These are phyloP conservation scores for Oncopeltus fasciatus DNA, from an alignment of 1,140 invertebrate species.

Conservation along the genomic window DNA sequence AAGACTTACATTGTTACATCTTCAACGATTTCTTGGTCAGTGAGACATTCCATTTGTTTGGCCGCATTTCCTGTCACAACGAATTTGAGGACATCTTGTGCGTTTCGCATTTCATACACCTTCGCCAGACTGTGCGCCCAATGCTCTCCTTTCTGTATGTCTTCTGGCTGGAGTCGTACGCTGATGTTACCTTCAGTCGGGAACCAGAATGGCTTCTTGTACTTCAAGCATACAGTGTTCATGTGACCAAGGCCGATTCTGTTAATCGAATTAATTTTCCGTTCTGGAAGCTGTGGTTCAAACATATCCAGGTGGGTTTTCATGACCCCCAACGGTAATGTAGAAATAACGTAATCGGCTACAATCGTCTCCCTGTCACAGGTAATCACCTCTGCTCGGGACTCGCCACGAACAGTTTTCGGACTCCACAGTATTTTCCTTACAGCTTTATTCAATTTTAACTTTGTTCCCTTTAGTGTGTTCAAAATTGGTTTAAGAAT, in stretches of 20 bases:
- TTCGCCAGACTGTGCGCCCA: slow-evolving; percentile 53
- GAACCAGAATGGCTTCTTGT: slow-evolving; percentile 59
- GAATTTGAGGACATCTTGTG: slow-evolving; percentile 27
- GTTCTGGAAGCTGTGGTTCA: slow-evolving; percentile 51
- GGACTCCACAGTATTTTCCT: slow-evolving; percentile 41
- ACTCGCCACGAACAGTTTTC: slow-evolving; percentile 28
- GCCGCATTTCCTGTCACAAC: slow-evolving; percentile 32
- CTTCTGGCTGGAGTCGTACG: slow-evolving; percentile 41
- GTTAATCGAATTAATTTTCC: slow-evolving; percentile 60
- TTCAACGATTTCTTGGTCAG: slow-evolving; percentile 31
- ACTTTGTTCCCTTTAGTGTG: slow-evolving; percentile 37
- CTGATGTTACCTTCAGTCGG: slow-evolving; percentile 34
- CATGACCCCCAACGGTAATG: slow-evolving; percentile 66
- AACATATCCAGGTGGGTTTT: slow-evolving; percentile 64
- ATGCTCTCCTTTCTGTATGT: slow-evolving; percentile 39
- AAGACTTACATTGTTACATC: no score
- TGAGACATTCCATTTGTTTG: slow-evolving; percentile 51
- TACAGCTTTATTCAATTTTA: slow-evolving; percentile 46
- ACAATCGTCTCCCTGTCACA: slow-evolving; percentile 45
- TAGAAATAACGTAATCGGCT: slow-evolving; percentile 68
- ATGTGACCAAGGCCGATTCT: slow-evolving; percentile 49
- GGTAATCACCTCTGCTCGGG: slow-evolving; percentile 15
- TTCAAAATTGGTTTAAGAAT: slow-evolving; percentile 44
- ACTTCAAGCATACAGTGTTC: slow-evolving; percentile 71
- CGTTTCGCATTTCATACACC: slow-evolving; percentile 47